Base-by-base conservation (phyloP, 2,888 invertebrate species). In the Rhagonycha lutea region DNA sequence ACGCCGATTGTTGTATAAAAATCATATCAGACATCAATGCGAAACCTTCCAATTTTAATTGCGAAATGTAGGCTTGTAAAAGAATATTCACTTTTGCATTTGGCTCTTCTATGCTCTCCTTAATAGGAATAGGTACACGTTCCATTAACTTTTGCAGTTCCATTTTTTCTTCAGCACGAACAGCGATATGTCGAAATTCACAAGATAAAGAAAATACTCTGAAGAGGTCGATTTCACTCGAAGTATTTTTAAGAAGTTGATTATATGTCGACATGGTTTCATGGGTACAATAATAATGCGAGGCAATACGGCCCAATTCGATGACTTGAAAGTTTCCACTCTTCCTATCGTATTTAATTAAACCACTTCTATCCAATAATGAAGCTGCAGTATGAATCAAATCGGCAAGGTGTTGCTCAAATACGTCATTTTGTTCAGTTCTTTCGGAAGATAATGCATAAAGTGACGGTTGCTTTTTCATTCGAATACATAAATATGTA, bases 11-110 rank as follows among this genome's bases (percentile, higher is more conserved):
- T 0, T 99, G 98, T 0, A 99, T 96, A 86, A 97, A 99, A 4
- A 99, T 98, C 99, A 99, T 99, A 87, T 99, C 99, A 0, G 98
- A 96, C 96, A 99, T 98, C 2, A 99, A 89, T 0, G 99, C 98
- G 87, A 99, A 99, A 0, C 99, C 99, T 85, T 99, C 99, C 73
- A 99, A 89, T 88, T 98, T 99, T 81, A 99, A 88, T 87, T 99
- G 98, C 0, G 99, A 99, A 79, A 99, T 99, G 89, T 98, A 99
- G 0, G 99, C 98, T 87, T 99, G 98, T 0, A 98, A 90, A 0
- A 99, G 88, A 9, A 98, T 97, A 87, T 98, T 98, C 28, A 98
- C 94, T 83, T 99, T 99, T 0, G 99, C 99, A 76, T 96, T 96
- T 0, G 99, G 95, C 86, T 99, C 99, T 84, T 99, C 99, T 80